These are phyloP conservation scores for Cottus gobio DNA, from an alignment of 2,113 vertebrate genomes.

Conservation along the genomic window DNA sequence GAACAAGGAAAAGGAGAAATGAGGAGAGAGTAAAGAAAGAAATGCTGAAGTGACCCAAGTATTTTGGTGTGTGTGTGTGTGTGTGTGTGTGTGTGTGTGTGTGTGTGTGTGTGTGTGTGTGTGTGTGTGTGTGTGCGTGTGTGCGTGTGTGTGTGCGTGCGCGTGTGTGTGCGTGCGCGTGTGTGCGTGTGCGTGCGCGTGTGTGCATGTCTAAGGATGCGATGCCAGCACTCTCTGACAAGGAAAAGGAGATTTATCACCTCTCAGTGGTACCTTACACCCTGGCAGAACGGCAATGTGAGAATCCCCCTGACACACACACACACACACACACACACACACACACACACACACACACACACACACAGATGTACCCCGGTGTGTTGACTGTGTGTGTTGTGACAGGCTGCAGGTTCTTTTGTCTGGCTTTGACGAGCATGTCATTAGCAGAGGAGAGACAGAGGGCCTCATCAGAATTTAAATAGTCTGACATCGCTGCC, in stretches of 20 bases:
- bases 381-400: constrained; percentile 63
- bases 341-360: constrained; percentile 76
- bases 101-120: constrained; percentile 78
- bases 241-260: constrained; percentile 61
- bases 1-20: constrained; percentile 8
- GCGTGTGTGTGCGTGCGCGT: constrained; percentile 77
- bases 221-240: constrained; percentile 49
- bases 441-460: constrained; percentile 88
- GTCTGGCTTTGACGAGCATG: constrained; percentile 97
- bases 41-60: constrained; percentile 73
- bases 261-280: constrained; percentile 67
- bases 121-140: constrained; percentile 76
- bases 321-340: constrained; percentile 79
- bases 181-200: constrained; percentile 77
- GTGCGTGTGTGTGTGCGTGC: constrained; percentile 78
- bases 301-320: constrained; percentile 81
- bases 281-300: constrained; percentile 69
- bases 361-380: constrained; percentile 52
- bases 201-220: constrained; percentile 66
- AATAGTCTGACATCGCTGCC: constrained; percentile 89
- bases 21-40: constrained; percentile 81
- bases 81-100: constrained; percentile 78
- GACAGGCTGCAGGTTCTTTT: constrained; percentile 90
- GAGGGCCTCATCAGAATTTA: constrained; percentile 95
- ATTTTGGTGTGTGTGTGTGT: constrained; percentile 60